Base-by-base conservation (phyloP, 2,888 invertebrate genomes). In the Caenorhabditis sulstoni region DNA sequence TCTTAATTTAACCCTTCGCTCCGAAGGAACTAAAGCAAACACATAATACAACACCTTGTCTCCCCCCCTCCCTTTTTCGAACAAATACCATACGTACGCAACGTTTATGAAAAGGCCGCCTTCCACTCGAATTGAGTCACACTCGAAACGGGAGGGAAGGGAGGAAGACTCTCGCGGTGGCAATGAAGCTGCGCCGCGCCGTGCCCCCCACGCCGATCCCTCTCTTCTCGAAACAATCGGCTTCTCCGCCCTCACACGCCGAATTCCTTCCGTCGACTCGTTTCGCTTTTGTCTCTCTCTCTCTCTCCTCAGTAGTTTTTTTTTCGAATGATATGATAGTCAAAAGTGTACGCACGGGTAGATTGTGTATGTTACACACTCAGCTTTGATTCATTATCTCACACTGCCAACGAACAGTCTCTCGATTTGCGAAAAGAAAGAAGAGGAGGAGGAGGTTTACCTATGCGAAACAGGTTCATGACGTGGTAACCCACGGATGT, bases 301-400 rank as follows among this genome's bases (percentile, higher is more conserved):
- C 29, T 61, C 18, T 59, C 11, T 47, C 23, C 9, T 23, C 45
- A 14, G 9, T 59, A 59, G 59, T 61, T 58, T 57, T 67, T 67
- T 67, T 67, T 67, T 58, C 62, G 70, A 61, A 71, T 71, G 70
- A 70, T 70, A 70, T 61, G 70, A 70, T 70, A 62, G 62, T 70
- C 45, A 66, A 70, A 29, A 62, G 61, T 70, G 70, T 70, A 68
- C 52, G 68, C 45, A 47, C 37, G 39, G 41, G 41, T 64, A 3
- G 12, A 22, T 39, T 71, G 49, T 64, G 45, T 53, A 45, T 71
- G 61, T 71, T 71, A 71, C 71, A 71, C 71, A 62, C 39, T 64
- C 62, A 71, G 57, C 71, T 64, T 64, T 71, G 62, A 71, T 62
- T 71, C 71, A 71, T 71, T 71, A 64, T 71, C 71, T 57, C 39